These are phyloP conservation scores for Cheilosia variabilis DNA, from an alignment of 2,888 invertebrate species.

Conservation along the genomic window DNA sequence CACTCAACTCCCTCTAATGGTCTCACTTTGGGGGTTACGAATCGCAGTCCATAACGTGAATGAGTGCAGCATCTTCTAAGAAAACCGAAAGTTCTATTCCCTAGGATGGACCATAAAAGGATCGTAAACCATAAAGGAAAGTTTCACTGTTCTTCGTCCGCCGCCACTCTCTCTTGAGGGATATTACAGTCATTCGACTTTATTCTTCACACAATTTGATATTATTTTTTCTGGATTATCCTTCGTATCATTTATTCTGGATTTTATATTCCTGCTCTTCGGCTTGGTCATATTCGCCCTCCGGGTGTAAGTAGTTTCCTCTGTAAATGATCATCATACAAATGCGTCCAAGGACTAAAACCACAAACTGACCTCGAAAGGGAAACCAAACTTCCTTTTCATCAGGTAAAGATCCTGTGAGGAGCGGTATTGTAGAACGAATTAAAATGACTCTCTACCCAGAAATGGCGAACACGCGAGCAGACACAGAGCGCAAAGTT, in stretches of 20 bases:
- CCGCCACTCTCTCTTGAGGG: too few species aligned
- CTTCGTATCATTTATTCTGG: too few species aligned
- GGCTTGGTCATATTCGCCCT: not conserved
- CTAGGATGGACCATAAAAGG: not conserved
- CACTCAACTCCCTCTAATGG: too few species aligned
- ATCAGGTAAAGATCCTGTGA: not conserved
- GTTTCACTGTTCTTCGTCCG: not conserved
- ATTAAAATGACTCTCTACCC: too few species aligned
- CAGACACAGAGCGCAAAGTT: too few species aligned
- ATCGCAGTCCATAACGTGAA: too few species aligned
- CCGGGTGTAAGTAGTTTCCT: slow-evolving; percentile 10
- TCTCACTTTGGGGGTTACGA: too few species aligned
- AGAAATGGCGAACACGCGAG: too few species aligned
- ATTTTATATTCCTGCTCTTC: not conserved
- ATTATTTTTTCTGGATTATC: too few species aligned
- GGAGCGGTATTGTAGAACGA: not conserved
- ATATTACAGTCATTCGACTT: too few species aligned
- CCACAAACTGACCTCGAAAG: not conserved
- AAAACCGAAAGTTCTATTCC: not conserved
- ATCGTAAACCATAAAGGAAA: slow-evolving; percentile 13
- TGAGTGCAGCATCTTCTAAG: too few species aligned
- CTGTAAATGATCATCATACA: slow-evolving; percentile 4
- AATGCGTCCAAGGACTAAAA: not conserved
- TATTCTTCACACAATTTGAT: too few species aligned
- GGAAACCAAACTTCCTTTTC: not conserved